Percentiles rank a stretch among this genome's conserved stretches.
Evolutionary conservation across 2,888 invertebrate species (phyloP).

Genomic region (Acronicta alni): DNA sequence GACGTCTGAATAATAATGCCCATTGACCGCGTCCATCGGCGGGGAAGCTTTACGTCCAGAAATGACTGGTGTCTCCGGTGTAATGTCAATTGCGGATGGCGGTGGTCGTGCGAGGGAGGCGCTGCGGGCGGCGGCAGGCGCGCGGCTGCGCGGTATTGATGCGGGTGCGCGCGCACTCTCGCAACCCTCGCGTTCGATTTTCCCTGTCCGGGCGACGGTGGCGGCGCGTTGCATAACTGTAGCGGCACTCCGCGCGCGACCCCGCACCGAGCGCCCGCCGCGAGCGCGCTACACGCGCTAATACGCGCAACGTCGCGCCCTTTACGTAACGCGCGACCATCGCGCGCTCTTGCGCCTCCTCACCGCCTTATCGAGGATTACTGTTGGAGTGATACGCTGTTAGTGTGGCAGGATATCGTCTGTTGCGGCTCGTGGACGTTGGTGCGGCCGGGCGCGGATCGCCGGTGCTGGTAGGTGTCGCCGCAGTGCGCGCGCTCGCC

Average conservation of each 20-base stretch:
- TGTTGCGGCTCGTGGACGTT: constrained; percentile 62
- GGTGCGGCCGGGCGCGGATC: constrained; percentile 67
- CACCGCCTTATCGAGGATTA: constrained; percentile 63
- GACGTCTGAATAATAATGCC: constrained; percentile 43
- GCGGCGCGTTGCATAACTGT: constrained; percentile 88
- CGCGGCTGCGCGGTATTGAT: constrained; percentile 71
- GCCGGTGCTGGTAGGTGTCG: constrained; percentile 83
- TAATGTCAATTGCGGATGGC: constrained; percentile 77
- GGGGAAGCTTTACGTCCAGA: constrained; percentile 59
- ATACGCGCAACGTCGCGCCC: constrained; percentile 83
- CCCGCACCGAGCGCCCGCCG: constrained; percentile 86
- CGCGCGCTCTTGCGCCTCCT: constrained; percentile 66
- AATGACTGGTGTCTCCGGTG: constrained; percentile 69
- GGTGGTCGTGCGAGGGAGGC: constrained; percentile 56
- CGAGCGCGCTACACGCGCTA: constrained; percentile 82
- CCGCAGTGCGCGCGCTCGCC: constrained; percentile 76
- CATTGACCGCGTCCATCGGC: constrained; percentile 38
- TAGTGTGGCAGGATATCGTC: constrained; percentile 66
- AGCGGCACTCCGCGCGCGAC: constrained; percentile 88
- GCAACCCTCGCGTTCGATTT: constrained; percentile 83
- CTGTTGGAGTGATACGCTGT: constrained; percentile 74
- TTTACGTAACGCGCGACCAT: constrained; percentile 87
- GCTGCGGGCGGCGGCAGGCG: constrained; percentile 66
- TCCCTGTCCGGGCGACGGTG: constrained; percentile 79
- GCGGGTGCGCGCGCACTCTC: constrained; percentile 83